phyloP scores from a whole-genome alignment of 2,888 invertebrate species.

The Euproctis similis region DNA sequence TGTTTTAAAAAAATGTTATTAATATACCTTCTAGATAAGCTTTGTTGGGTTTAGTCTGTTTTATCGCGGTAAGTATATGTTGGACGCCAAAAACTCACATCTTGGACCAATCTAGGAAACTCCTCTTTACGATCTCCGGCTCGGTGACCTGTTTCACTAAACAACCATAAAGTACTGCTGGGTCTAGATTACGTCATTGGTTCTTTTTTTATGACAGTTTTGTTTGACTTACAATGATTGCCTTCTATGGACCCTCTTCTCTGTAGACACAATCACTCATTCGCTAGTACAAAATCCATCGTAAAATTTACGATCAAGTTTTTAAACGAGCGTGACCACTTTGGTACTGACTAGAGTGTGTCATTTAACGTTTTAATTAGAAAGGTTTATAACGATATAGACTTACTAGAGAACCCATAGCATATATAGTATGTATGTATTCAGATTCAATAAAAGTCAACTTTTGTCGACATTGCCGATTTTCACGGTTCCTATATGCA shows the following conservation, averaged over 20 bases:
- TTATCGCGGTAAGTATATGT: neutral
- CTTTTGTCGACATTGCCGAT: too few relatives aligned
- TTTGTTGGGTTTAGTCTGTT: neutral
- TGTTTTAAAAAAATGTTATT: too few relatives aligned
- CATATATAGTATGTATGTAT: too few relatives aligned
- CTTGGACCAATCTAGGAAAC: constrained; percentile 38
- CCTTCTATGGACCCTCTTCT: constrained; percentile 24
- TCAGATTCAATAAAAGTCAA: too few relatives aligned
- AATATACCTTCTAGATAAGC: too few relatives aligned
- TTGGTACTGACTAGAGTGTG: too few relatives aligned
- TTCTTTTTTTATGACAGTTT: constrained; percentile 37
- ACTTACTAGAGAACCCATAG: too few relatives aligned
- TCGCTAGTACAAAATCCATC: constrained; percentile 13
- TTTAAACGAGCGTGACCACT: constrained; percentile 6
- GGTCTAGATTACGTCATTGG: constrained; percentile 43
- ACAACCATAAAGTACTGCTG: constrained; percentile 45
- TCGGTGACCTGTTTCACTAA: constrained; percentile 49
- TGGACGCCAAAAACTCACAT: constrained; percentile 11
- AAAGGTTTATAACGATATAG: too few relatives aligned
- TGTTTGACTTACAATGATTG: constrained; percentile 24
- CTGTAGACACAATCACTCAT: constrained; percentile 20
- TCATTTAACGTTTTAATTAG: too few relatives aligned
- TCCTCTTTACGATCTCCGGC: constrained; percentile 38
- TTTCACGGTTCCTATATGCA: too few relatives aligned
- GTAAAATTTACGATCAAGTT: constrained; percentile 18